A percentile compares a stretch with the other conserved stretches of the same genome.
These are phyloP conservation scores for Oophaga sylvatica DNA, from an alignment of 2,797 vertebrate species.

Conservation along the genomic window DNA sequence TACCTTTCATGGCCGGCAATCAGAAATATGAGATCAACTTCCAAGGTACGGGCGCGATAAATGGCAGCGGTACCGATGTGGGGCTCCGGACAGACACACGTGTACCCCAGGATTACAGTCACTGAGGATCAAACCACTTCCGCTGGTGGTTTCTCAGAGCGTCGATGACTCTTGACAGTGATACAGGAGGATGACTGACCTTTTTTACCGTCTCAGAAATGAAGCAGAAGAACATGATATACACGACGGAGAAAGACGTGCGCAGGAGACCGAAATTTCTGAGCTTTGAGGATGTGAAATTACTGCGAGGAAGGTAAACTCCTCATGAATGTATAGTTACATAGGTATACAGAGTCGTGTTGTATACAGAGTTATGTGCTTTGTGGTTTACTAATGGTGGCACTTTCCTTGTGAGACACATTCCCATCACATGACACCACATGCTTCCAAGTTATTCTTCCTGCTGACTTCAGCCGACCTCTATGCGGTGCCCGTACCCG, in stretches of 20 bases:
- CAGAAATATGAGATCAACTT: constrained; percentile 69
- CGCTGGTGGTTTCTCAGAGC: not conserved
- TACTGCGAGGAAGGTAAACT: constrained; percentile 68
- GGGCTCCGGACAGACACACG: too few species aligned
- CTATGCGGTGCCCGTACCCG: too few species aligned
- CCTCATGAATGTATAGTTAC: too few species aligned
- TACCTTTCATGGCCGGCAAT: constrained; percentile 66
- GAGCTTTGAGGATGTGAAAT: constrained; percentile 69
- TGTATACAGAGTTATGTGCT: too few species aligned
- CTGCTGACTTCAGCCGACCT: too few species aligned
- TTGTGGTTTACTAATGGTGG: too few species aligned
- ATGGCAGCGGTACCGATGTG: too few species aligned
- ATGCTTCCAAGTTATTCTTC: too few species aligned
- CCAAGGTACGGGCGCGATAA: constrained; percentile 51
- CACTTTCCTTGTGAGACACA: too few species aligned
- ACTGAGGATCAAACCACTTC: not conserved
- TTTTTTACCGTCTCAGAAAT: constrained; percentile 63
- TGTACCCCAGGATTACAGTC: too few species aligned
- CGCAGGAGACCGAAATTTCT: constrained; percentile 72
- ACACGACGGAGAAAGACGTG: constrained; percentile 69
- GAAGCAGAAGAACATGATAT: constrained; percentile 71
- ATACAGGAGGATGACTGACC: not conserved
- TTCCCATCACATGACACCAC: too few species aligned
- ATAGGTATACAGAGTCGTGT: too few species aligned
- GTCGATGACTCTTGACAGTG: not conserved